phyloP scores from a whole-genome alignment of 2,888 invertebrate genomes.

The Cheiracanthium punctorium region DNA sequence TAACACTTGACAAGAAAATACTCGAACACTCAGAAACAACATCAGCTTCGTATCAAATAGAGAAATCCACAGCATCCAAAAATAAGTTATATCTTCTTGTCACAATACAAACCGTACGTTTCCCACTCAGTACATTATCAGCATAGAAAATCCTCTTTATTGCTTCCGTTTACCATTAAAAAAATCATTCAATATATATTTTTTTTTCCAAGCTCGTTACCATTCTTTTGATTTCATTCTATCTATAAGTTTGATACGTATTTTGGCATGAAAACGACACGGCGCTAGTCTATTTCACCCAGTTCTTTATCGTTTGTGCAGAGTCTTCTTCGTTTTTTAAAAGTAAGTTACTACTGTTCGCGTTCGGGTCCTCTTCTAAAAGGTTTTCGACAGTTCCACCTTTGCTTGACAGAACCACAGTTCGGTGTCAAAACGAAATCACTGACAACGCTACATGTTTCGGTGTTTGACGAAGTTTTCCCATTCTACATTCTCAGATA shows the following conservation, averaged over 20 bases:
- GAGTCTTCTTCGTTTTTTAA: too few relatives aligned
- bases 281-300: too few relatives aligned
- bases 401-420: too few relatives aligned
- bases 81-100: background rate
- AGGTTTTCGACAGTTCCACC: too few relatives aligned
- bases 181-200: background rate
- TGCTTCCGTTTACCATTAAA: background rate
- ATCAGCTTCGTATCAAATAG: background rate
- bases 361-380: too few relatives aligned
- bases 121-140: background rate
- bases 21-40: background rate
- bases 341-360: too few relatives aligned
- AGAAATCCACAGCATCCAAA: background rate
- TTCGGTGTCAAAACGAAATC: too few relatives aligned
- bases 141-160: background rate
- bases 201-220: background rate
- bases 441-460: too few relatives aligned
- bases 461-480: too few relatives aligned
- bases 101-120: background rate
- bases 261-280: background rate
- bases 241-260: background rate
- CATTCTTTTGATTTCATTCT: background rate
- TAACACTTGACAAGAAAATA: constrained; percentile 3
- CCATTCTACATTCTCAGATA: too few relatives aligned
- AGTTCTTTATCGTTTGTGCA: too few relatives aligned